Evolutionary conservation across 2,113 vertebrate genomes (phyloP).

Genomic region (Brienomyrus longianalis): DNA sequence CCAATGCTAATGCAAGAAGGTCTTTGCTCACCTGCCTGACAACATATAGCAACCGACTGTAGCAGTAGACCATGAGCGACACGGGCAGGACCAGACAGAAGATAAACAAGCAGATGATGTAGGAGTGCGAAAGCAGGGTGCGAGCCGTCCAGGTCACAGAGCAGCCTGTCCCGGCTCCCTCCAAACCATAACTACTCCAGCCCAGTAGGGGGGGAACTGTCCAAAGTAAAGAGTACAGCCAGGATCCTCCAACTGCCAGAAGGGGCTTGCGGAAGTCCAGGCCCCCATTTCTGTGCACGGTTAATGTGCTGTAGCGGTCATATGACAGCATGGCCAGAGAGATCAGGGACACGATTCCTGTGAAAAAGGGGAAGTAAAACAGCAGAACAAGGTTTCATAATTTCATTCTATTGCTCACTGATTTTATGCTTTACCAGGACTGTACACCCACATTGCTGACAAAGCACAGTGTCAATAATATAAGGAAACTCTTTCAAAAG

Average conservation of each 20-base stretch:
- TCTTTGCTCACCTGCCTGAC: slow-evolving; percentile 59
- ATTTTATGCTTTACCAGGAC: background rate
- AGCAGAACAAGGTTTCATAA: background rate
- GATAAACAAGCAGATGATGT: slow-evolving; percentile 66
- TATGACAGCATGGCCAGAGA: slow-evolving; percentile 64
- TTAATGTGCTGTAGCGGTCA: slow-evolving; percentile 64
- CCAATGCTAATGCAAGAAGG: background rate
- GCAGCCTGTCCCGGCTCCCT: slow-evolving; percentile 64
- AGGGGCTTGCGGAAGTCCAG: slow-evolving; percentile 51
- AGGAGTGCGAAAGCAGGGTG: slow-evolving; percentile 49
- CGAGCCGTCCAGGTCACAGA: slow-evolving; percentile 60
- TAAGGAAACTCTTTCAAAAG: background rate
- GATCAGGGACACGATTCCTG: slow-evolving; percentile 65
- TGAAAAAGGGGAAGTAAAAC: background rate
- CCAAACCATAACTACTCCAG: slow-evolving; percentile 65
- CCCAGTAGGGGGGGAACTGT: slow-evolving; percentile 64
- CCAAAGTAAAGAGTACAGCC: slow-evolving; percentile 66
- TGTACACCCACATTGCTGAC: background rate
- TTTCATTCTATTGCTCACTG: background rate
- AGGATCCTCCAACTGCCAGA: slow-evolving; percentile 54
- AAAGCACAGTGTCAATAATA: background rate
- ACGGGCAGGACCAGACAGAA: slow-evolving; percentile 65
- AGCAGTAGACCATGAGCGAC: slow-evolving; percentile 62
- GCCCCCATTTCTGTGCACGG: slow-evolving; percentile 49
- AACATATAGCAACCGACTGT: slow-evolving; percentile 54